These are phyloP conservation scores for Ophion ellenae DNA, from an alignment of 2,888 invertebrate species.

Conservation along the genomic window DNA sequence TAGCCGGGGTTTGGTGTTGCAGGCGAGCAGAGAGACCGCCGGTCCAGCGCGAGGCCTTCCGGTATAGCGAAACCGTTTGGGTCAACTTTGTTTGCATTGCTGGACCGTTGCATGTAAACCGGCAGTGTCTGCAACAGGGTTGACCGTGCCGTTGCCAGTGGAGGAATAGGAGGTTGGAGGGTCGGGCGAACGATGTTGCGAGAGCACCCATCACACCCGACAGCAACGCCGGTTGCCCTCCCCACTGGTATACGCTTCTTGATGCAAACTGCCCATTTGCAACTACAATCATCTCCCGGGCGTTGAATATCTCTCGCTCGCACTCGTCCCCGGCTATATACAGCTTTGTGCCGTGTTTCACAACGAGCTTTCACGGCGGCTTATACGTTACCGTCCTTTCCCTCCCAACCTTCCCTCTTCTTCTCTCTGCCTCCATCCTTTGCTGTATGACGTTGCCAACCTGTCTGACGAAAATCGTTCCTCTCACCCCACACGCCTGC, in stretches of 20 bases:
- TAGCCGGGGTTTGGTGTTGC: neutral
- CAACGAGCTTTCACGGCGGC: slow-evolving; percentile 22
- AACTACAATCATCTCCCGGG: slow-evolving; percentile 82
- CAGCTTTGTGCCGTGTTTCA: slow-evolving; percentile 24
- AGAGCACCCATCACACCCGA: slow-evolving; percentile 39
- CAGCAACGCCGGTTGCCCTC: slow-evolving; percentile 20
- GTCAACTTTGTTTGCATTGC: slow-evolving; percentile 82
- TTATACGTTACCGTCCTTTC: slow-evolving; percentile 32
- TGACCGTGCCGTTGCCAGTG: slow-evolving; percentile 9
- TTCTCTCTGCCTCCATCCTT: slow-evolving; percentile 17
- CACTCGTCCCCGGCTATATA: slow-evolving; percentile 19
- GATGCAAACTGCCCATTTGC: slow-evolving; percentile 83
- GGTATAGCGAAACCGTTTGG: slow-evolving; percentile 75
- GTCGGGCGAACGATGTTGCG: slow-evolving; percentile 24
- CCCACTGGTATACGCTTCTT: slow-evolving; percentile 75
- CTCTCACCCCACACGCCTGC: slow-evolving; percentile 20
- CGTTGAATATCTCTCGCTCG: slow-evolving; percentile 75
- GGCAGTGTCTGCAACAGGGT: slow-evolving; percentile 61
- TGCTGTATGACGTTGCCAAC: slow-evolving; percentile 43
- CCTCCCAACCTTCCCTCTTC: slow-evolving; percentile 25
- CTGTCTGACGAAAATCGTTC: slow-evolving; percentile 57
- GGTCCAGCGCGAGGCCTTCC: slow-evolving; percentile 55
- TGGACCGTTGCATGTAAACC: slow-evolving; percentile 75
- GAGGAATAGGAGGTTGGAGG: neutral
- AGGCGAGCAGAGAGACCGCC: slow-evolving; percentile 42